A percentile compares a stretch with the other conserved stretches of the same genome.
These are phyloP conservation scores for Tetranychus urticae DNA, from an alignment of 1,140 invertebrate species.

Conservation along the genomic window DNA sequence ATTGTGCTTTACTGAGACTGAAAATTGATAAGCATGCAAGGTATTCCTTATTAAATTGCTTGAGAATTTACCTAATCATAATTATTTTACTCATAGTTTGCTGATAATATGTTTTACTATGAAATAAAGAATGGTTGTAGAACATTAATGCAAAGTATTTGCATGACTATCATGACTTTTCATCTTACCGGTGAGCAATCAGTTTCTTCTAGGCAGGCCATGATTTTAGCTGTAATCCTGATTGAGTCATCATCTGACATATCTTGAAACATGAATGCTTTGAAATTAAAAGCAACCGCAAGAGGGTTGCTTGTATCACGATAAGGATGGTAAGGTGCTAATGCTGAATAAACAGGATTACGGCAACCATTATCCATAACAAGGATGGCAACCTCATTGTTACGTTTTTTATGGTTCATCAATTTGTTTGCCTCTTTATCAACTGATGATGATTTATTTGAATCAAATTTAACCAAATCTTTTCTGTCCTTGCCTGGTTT, in stretches of 20 bases:
- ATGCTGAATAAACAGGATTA: constrained; percentile 27
- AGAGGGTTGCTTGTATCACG: constrained; percentile 20
- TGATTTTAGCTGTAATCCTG: constrained; percentile 30
- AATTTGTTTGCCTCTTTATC: background rate
- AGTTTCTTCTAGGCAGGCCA: constrained; percentile 30
- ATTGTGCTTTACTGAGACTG: no score
- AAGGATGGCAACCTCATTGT: constrained; percentile 10
- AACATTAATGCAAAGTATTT: background rate
- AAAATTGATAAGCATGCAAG: no score
- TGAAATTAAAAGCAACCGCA: constrained; percentile 28
- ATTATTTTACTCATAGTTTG: background rate
- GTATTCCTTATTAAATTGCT: no score
- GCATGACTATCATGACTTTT: background rate
- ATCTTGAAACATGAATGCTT: constrained; percentile 40
- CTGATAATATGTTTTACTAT: background rate
- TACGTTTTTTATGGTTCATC: background rate
- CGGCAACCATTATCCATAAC: constrained; percentile 32
- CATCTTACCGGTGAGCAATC: constrained; percentile 26
- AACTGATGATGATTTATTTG: no score
- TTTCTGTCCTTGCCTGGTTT: no score
- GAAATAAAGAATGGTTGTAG: background rate
- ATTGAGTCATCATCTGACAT: constrained; percentile 35
- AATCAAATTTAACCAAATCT: no score
- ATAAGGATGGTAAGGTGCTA: constrained; percentile 26
- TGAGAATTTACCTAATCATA: no score